Evolutionary conservation across 1,140 invertebrate genomes (phyloP).

Genomic region (Drosophila bocki): DNA sequence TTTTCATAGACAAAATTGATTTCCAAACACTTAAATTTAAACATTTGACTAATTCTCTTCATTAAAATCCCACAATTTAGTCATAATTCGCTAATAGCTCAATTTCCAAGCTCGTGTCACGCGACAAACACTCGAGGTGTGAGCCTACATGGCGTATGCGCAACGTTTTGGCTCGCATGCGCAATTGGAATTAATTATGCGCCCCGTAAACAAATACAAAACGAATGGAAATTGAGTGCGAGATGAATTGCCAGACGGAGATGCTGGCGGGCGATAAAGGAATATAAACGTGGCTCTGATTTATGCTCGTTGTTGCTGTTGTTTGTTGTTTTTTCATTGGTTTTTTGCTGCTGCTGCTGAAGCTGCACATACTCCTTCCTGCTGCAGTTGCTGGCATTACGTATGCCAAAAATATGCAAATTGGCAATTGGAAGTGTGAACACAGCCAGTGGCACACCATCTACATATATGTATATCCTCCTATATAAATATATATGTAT

Average conservation of each 20-base stretch:
- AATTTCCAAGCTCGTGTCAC: conserved; percentile 29
- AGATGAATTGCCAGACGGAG: conserved; percentile 74
- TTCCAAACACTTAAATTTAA: not conserved
- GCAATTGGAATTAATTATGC: conserved; percentile 79
- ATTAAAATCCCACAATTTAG: not conserved
- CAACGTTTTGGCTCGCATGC: conserved; percentile 62
- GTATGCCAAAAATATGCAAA: conserved; percentile 82
- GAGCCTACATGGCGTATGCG: conserved; percentile 58
- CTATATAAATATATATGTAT: not conserved
- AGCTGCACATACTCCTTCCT: conserved; percentile 5
- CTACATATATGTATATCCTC: conserved; percentile 6
- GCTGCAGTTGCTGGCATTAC: conserved; percentile 56
- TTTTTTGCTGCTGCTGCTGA: not conserved
- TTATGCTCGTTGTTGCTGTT: conserved; percentile 50
- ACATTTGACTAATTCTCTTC: not conserved
- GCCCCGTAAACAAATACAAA: conserved; percentile 61
- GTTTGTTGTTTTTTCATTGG: not conserved
- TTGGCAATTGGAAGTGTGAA: conserved; percentile 80
- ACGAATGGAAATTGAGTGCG: conserved; percentile 73
- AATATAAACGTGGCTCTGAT: conserved; percentile 69
- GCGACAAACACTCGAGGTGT: not conserved
- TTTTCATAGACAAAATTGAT: not conserved
- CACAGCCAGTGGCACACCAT: conserved; percentile 67
- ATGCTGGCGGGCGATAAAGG: conserved; percentile 69
- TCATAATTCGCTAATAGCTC: conserved; percentile 7